Evolutionary conservation across 2,888 invertebrate species (phyloP).

Genomic region (Phytoseiulus persimilis): DNA sequence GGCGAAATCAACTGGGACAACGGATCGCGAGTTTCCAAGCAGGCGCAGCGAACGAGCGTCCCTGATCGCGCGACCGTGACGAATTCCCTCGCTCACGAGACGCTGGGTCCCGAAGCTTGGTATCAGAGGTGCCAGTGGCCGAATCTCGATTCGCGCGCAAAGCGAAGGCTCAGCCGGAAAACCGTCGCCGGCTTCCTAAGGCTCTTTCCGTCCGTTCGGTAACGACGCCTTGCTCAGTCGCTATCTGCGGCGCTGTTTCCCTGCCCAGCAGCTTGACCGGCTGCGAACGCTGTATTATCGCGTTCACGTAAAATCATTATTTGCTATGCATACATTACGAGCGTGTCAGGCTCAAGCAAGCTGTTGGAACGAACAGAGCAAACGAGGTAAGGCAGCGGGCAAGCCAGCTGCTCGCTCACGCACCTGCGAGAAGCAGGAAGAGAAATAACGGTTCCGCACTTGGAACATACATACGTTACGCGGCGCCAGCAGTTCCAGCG

Average conservation of each 20-base stretch:
- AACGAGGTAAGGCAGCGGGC: not conserved
- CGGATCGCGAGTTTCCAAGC: too few relatives aligned
- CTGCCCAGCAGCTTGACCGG: not conserved
- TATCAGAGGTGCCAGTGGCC: not conserved
- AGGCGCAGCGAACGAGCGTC: too few relatives aligned
- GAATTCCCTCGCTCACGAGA: too few relatives aligned
- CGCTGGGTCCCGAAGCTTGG: too few relatives aligned
- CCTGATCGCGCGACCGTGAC: too few relatives aligned
- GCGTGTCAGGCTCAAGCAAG: not conserved
- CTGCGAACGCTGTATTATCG: not conserved
- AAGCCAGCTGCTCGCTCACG: not conserved
- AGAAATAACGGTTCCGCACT: not conserved
- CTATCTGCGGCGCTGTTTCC: not conserved
- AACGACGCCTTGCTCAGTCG: not conserved
- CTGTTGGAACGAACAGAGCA: not conserved
- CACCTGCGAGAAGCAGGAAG: not conserved
- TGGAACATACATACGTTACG: not conserved
- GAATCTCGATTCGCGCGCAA: not conserved
- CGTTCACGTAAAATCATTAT: constrained; percentile 5
- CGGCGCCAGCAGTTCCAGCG: not conserved
- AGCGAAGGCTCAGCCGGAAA: not conserved
- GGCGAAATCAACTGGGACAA: too few relatives aligned
- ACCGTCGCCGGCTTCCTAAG: not conserved
- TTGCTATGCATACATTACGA: not conserved
- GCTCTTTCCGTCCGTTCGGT: not conserved